Evolutionary conservation across 2,113 vertebrate genomes (phyloP).

Genomic region (Grallaria varia): DNA sequence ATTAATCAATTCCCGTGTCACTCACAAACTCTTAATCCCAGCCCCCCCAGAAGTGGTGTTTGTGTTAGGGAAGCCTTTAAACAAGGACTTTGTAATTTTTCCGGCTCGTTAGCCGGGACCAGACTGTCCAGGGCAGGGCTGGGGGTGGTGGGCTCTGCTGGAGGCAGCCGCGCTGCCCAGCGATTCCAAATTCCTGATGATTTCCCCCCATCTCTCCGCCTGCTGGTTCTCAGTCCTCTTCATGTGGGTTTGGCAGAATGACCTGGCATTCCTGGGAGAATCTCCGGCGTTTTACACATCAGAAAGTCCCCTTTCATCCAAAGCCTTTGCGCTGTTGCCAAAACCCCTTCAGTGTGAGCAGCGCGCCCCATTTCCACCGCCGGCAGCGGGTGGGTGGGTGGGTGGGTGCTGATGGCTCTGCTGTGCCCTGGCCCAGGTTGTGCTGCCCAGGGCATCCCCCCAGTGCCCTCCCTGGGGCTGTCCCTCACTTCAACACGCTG

Average conservation of each 20-base stretch:
- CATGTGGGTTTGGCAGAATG: not conserved
- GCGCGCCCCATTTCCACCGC: fast-evolving
- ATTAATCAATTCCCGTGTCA: not conserved
- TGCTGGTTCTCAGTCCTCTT: not conserved
- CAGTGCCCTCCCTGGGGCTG: not conserved
- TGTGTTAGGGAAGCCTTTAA: not conserved
- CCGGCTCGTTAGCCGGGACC: fast-evolving
- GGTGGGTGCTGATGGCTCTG: not conserved
- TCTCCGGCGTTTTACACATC: fast-evolving
- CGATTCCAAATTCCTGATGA: not conserved
- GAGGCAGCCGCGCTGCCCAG: not conserved
- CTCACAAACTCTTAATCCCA: not conserved
- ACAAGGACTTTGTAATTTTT: not conserved
- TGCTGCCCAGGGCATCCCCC: not conserved
- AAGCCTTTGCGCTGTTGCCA: not conserved
- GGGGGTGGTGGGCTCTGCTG: not conserved
- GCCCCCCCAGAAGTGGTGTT: not conserved
- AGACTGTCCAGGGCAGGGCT: not conserved
- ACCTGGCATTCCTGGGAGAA: not conserved
- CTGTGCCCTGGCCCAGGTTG: not conserved
- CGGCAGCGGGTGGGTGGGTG: fast-evolving
- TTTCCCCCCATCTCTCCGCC: not conserved
- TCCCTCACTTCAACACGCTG: not conserved
- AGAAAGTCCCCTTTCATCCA: not conserved
- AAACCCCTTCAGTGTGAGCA: fast-evolving